Conservation (phyloP, 2,797 vertebrate genomes). For the Gobio occitaniae region DNA sequence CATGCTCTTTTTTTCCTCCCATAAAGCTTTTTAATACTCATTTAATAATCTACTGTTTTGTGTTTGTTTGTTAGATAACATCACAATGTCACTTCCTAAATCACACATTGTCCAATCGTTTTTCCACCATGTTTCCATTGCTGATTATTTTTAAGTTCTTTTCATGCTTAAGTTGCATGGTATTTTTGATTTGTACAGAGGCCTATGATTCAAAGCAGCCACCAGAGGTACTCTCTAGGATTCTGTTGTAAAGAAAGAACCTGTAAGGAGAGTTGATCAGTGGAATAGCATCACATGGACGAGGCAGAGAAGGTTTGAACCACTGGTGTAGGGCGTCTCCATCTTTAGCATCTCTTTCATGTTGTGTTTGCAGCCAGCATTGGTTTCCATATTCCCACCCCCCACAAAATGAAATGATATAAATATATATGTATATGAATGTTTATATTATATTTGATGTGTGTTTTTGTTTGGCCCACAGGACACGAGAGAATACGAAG, state of each 20-base stretch:
- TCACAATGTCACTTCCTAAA: background rate
- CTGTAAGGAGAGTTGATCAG: slow-evolving; percentile 63
- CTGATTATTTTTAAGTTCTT: slow-evolving; percentile 32
- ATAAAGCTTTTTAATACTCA: slow-evolving; percentile 5
- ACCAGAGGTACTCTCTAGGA: slow-evolving; percentile 60
- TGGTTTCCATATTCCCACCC: background rate
- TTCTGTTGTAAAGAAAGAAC: slow-evolving; percentile 62
- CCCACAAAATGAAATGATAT: slow-evolving; percentile 1
- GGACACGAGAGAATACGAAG: slow-evolving; percentile 93
- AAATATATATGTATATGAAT: background rate
- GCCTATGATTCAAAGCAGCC: slow-evolving; percentile 57
- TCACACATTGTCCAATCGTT: slow-evolving; percentile 1
- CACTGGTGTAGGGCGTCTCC: slow-evolving; percentile 43
- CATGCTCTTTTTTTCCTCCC: background rate
- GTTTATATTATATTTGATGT: slow-evolving; percentile 1
- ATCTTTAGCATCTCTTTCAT: slow-evolving; percentile 16
- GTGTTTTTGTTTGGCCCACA: slow-evolving; percentile 77
- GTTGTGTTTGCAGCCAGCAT: slow-evolving; percentile 16
- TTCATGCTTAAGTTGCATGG: slow-evolving; percentile 49
- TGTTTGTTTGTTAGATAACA: background rate
- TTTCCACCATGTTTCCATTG: slow-evolving; percentile 33
- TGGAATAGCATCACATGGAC: slow-evolving; percentile 55
- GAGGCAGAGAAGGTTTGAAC: slow-evolving; percentile 50
- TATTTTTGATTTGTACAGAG: slow-evolving; percentile 59
- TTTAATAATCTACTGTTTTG: background rate